phyloP scores from a whole-genome alignment of 2,888 invertebrate species.

The Maniola hyperantus region DNA sequence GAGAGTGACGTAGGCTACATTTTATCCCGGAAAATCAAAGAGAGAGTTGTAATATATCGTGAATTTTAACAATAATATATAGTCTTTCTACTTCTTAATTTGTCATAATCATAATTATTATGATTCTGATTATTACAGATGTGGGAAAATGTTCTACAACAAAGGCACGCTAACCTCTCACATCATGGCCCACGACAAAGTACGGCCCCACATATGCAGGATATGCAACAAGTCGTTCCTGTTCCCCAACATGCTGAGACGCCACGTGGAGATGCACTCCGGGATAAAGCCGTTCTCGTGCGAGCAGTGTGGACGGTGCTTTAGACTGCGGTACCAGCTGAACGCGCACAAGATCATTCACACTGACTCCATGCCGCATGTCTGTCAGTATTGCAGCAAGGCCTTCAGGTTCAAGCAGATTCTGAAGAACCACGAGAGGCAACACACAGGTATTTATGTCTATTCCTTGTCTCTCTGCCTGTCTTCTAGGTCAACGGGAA shows the following conservation, averaged over 20 bases:
- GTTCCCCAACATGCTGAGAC: slow-evolving; percentile 70
- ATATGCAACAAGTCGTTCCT: slow-evolving; percentile 73
- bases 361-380: slow-evolving; percentile 90
- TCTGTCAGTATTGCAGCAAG: slow-evolving; percentile 89
- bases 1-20: no score
- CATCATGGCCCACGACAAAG: slow-evolving; percentile 71
- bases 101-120: no score
- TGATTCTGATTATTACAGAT: slow-evolving; percentile 43
- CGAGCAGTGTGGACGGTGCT: slow-evolving; percentile 71
- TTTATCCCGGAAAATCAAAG: no score
- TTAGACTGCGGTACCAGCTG: slow-evolving; percentile 86
- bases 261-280: slow-evolving; percentile 75
- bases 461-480: neutral
- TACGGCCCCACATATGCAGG: slow-evolving; percentile 66
- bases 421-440: slow-evolving; percentile 86
- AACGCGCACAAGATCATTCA: slow-evolving; percentile 89
- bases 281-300: slow-evolving; percentile 72
- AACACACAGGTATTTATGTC: slow-evolving; percentile 76
- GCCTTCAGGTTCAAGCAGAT: slow-evolving; percentile 90
- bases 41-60: neutral
- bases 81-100: no score
- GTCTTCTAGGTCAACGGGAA: no score
- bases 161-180: slow-evolving; percentile 74
- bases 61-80: no score
- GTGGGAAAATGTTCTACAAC: slow-evolving; percentile 73